Base-by-base conservation (phyloP, 2,113 vertebrate species). In the Sylvietta virens region DNA sequence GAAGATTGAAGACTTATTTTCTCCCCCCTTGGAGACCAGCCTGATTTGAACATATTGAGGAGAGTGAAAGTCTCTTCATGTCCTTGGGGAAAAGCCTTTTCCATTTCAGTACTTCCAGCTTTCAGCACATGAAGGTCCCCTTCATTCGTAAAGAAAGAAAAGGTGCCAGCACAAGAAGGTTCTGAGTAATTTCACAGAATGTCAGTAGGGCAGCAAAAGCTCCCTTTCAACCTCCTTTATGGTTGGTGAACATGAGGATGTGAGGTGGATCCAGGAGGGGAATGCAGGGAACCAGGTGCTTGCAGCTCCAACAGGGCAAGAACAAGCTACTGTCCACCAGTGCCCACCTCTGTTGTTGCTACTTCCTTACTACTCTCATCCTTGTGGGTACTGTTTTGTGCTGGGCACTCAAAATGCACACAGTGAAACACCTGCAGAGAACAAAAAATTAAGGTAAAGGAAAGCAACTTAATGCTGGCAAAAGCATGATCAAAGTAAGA, bases 371-470 rank as follows among this genome's bases (percentile, higher is more conserved):
- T 96, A 84, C 91, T 97, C 20, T 99, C 99, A 0, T 97, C 98
- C 64, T 98, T 98, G 85, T 98, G 98, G 6, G 88, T 94, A 90
- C 98, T 97, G 70, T 97, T 97, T 97, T 99, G 99, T 89, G 99
- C 98, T 1, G 99, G 99, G 94, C 99, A 99, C 96, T 99, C 99
- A 45, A 99, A 99, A 98, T 99, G 99, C 71, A 99, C 99, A 37
- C 99, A 99, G 97, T 99, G 99, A 97, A 99, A 99, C 61, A 99
- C 99, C 99, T 99, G 96, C 28, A 87, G 48, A 95, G 81, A 73
- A 88, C 13, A 90, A 77, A 92, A 92, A 80, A 82, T 13, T n/a
- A 70, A 61, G 54, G 90, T 53, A 79, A 93, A 69, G 48, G 31
- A 86, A 72, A 95, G 53, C 35, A 91, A 61, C 62, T 86, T 70